A percentile compares a stretch with the other conserved stretches of the same genome.
Conservation (phyloP, 1,140 invertebrate species). For the Ruditapes philippinarum region DNA sequence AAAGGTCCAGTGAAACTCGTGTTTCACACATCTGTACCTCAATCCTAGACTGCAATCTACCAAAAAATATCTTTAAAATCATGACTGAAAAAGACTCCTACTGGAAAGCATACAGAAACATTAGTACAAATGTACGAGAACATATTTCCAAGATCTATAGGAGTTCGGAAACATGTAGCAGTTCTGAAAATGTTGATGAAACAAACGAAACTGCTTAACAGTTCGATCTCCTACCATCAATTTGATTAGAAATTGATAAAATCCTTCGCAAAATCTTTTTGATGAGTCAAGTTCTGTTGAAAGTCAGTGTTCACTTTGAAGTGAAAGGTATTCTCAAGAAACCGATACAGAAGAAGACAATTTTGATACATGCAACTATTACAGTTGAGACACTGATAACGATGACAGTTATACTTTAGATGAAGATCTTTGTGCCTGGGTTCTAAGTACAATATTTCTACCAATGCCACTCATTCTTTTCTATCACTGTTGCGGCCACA, state of each 20-base stretch:
- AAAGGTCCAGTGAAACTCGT: no score
- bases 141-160: slow-evolving; percentile 1
- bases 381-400: not conserved
- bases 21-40: no score
- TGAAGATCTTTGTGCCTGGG: slow-evolving; percentile 33
- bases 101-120: not conserved
- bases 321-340: not conserved
- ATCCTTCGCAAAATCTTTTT: no score
- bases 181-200: slow-evolving; percentile 8
- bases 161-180: not conserved
- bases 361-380: not conserved
- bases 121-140: not conserved
- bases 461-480: slow-evolving; percentile 38
- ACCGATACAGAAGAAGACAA: not conserved
- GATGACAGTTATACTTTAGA: not conserved
- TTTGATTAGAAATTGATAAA: no score
- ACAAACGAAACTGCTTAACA: no score
- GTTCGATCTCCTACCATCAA: not conserved
- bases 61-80: no score
- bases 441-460: slow-evolving; percentile 37
- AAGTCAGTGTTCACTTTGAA: not conserved
- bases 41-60: no score
- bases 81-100: not conserved
- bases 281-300: no score
- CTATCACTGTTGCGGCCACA: slow-evolving; percentile 42